phyloP scores from a whole-genome alignment of 37 sponge, comb jelly and placozoan species.

The Amphimedon queenslandica region DNA sequence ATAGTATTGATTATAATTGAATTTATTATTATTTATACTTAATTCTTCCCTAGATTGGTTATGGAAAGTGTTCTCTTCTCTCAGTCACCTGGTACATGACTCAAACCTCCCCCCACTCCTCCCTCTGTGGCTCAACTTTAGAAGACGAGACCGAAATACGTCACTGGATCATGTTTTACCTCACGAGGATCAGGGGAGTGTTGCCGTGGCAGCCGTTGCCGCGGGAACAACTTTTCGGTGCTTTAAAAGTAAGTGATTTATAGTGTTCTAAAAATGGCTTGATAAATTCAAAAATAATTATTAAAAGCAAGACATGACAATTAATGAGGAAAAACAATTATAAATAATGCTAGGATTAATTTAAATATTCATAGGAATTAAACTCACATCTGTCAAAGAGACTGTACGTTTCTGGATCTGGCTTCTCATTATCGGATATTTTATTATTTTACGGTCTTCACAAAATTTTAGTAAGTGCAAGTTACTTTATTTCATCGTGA shows the following conservation, averaged over 20 bases:
- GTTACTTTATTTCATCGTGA: background rate
- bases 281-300: background rate
- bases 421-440: background rate
- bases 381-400: background rate
- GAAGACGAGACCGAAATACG: conserved; percentile 23
- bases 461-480: background rate
- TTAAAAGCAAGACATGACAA: too few relatives aligned
- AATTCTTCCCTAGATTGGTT: background rate
- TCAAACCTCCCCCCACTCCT: background rate
- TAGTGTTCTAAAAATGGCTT: background rate
- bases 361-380: background rate
- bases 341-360: background rate
- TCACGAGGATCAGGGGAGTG: conserved; percentile 14
- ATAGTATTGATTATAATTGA: too few relatives aligned
- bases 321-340: background rate
- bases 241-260: background rate
- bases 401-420: background rate
- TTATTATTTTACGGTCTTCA: background rate
- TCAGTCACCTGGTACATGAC: background rate
- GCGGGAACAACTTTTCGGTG: background rate
- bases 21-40: background rate
- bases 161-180: conserved; percentile 53
- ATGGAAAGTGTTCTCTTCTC: background rate
- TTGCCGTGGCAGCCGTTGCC: conserved; percentile 17
- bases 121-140: background rate